These are phyloP conservation scores for Hypomesus transpacificus DNA, from an alignment of 2,113 vertebrate genomes.

Conservation along the genomic window DNA sequence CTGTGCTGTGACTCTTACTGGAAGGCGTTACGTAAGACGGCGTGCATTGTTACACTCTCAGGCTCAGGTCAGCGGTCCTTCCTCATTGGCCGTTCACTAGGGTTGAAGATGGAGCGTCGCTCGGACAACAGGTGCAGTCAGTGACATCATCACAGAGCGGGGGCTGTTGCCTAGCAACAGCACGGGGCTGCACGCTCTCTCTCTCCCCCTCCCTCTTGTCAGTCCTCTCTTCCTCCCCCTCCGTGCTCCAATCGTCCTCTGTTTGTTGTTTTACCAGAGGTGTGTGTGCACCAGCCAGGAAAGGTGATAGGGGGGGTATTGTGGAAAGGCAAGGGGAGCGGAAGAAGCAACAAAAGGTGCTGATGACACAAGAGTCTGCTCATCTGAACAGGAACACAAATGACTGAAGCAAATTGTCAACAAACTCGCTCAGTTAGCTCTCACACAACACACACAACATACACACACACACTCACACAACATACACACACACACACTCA, in stretches of 20 bases:
- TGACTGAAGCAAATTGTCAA: neutral
- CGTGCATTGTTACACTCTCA: conserved; percentile 4
- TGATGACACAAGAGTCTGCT: conserved; percentile 43
- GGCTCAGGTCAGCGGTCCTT: conserved; percentile 22
- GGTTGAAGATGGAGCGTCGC: conserved; percentile 48
- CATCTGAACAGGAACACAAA: conserved; percentile 41
- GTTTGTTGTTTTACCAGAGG: conserved; percentile 48
- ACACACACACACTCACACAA: neutral
- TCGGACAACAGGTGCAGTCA: conserved; percentile 61
- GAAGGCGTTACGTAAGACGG: conserved; percentile 12
- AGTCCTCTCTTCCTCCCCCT: too few relatives aligned
- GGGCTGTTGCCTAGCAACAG: conserved; percentile 61
- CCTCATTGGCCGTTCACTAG: conserved; percentile 21
- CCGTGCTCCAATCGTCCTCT: conserved; percentile 16
- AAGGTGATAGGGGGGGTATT: conserved; percentile 54
- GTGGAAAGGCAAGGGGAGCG: conserved; percentile 41
- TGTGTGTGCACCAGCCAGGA: conserved; percentile 27
- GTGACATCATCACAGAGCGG: conserved; percentile 40
- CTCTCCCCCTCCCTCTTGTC: neutral
- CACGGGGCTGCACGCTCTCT: conserved; percentile 21
- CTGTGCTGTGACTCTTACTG: neutral
- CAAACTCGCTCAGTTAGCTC: conserved; percentile 14
- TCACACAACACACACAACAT: neutral
- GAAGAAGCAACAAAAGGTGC: conserved; percentile 32
- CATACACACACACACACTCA: conserved; percentile 3